Base-by-base conservation (phyloP, 2,113 vertebrate genomes). In the Chrysochloris asiatica region DNA sequence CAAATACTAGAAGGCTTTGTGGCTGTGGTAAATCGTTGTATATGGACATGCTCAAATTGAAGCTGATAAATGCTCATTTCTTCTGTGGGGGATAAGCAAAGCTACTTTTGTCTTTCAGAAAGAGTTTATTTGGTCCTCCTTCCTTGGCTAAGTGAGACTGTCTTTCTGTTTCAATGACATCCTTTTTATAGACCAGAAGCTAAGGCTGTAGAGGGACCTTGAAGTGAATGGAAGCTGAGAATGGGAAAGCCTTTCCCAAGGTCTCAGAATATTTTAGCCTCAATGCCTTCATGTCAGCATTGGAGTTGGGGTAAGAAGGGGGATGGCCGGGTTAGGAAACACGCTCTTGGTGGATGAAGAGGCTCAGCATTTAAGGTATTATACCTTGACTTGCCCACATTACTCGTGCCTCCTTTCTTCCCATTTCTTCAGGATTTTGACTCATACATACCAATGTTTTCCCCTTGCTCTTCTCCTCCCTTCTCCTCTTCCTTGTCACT, bases 381-480 rank as follows among this genome's bases (percentile, higher is more conserved):
- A n/a, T n/a, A n/a, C n/a, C n/a, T n/a, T n/a, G n/a, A n/a, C n/a
- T 54, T 24, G 26, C 28, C 47, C 61, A 16, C 1, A 1, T 52
- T 2, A 4, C 48, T 2, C 24, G 0, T 0, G 22, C n/a, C 61
- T n/a, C 22, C 48, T 56, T 28, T 33, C 17, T 19, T 56, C 10
- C 28, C 4, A 6, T 36, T n/a, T 36, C 12, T 8, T 45, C 41
- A n/a, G 65, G 59, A 65, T 45, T 43, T 24, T 1, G 13, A 10
- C 12, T 6, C 10, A 0, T 26, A 17, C 7, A 0, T 11, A 5
- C 45, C 6, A 3, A 3, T 4, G 36, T 52, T 26, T 33, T 21
- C 50, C 14, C 30, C 24, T 24, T 50, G 9, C 7, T 61, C 0
- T 1, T 38, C 13, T 45, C 28, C 41, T 36, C n/a, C 22, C 36